A percentile compares a stretch with the other conserved stretches of the same genome.
Evolutionary conservation across 2,797 vertebrate genomes (phyloP).

Genomic region (Microtus agrestis): DNA sequence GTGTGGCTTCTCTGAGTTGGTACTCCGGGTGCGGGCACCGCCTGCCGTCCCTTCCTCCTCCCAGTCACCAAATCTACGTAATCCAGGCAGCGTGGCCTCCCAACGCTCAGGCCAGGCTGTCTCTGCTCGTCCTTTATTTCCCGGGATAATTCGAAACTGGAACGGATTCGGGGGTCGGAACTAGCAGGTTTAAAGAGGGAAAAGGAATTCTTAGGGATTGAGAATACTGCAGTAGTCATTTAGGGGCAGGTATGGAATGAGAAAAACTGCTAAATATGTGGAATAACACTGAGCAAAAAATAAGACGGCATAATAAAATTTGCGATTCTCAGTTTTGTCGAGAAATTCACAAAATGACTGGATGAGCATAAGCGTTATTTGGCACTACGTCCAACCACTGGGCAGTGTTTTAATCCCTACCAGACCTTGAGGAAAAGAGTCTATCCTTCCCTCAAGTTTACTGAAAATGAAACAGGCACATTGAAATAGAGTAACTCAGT

Average conservation of each 20-base stretch:
- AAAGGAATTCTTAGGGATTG: not conserved
- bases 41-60: not conserved
- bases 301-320: not conserved
- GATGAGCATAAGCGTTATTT: not conserved
- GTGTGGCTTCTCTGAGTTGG: not conserved
- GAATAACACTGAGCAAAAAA: not conserved
- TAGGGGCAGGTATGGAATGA: not conserved
- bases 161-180: not conserved
- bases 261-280: conserved; percentile 39
- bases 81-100: not conserved
- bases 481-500: not conserved
- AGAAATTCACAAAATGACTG: not conserved
- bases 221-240: not conserved
- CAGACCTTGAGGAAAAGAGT: not conserved
- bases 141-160: not conserved
- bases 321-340: conserved; percentile 22
- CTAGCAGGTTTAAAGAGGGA: not conserved
- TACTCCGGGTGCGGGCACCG: rapidly evolving
- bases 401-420: not conserved
- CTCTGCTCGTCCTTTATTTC: not conserved
- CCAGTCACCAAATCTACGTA: not conserved
- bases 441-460: not conserved
- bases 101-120: not conserved
- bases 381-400: not conserved
- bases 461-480: not conserved